Conservation (phyloP, 2,113 vertebrate genomes). For the Caracal caracal region DNA sequence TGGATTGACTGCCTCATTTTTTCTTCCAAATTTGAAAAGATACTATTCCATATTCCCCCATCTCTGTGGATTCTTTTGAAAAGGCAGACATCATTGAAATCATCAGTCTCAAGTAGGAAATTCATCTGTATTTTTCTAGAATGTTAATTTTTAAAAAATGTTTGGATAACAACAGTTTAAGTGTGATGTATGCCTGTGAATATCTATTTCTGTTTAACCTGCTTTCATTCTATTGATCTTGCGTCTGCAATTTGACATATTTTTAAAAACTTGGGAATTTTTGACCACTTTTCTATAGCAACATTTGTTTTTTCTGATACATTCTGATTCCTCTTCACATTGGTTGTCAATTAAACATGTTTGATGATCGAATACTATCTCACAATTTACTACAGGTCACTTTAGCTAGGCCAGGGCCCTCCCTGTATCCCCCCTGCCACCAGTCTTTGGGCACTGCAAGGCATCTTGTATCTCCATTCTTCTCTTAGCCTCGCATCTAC, state of each 20-base stretch:
- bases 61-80: neutral
- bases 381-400: neutral
- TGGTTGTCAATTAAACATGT: neutral
- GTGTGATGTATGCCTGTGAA: neutral
- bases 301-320: neutral
- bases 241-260: neutral
- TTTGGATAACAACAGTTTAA: neutral
- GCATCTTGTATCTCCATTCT: neutral
- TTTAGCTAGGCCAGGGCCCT: neutral
- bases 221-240: neutral
- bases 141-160: neutral
- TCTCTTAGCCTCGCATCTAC: neutral
- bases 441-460: neutral
- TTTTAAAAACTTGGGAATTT: neutral
- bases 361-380: neutral
- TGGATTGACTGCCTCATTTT: neutral
- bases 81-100: neutral
- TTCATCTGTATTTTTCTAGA: neutral
- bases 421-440: neutral
- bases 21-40: neutral
- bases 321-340: neutral
- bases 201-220: neutral
- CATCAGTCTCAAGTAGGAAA: neutral
- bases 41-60: neutral
- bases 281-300: neutral